Evolutionary conservation across 2,113 vertebrate genomes (phyloP).

Genomic region (Podarcis muralis): DNA sequence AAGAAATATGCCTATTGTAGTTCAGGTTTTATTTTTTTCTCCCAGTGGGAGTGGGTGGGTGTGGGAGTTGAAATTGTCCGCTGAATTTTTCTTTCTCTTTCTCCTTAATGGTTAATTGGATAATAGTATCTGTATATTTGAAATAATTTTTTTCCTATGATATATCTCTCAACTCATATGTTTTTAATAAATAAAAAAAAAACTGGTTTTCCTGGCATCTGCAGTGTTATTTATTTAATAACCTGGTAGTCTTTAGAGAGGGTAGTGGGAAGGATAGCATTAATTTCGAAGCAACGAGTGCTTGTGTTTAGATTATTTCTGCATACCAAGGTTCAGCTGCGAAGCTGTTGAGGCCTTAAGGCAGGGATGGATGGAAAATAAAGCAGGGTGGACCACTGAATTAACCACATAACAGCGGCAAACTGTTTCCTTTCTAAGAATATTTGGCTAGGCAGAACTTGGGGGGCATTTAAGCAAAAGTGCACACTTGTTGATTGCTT

Average conservation of each 20-base stretch:
- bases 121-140: constrained; percentile 74
- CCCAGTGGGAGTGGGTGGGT: background rate
- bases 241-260: background rate
- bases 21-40: constrained; percentile 57
- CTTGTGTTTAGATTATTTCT: background rate
- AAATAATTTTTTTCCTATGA: constrained; percentile 66
- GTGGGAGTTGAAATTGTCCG: background rate
- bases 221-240: background rate
- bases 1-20: constrained; percentile 45
- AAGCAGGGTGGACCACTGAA: background rate
- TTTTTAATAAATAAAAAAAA: constrained; percentile 70
- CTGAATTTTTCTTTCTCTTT: constrained; percentile 42
- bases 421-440: background rate
- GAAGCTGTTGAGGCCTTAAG: background rate
- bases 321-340: background rate
- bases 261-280: background rate
- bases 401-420: too few relatives aligned
- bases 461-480: background rate
- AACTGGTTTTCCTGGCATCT: constrained; percentile 48
- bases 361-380: background rate
- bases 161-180: constrained; percentile 57
- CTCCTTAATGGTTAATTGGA: constrained; percentile 54
- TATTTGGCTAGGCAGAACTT: background rate
- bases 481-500: background rate
- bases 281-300: background rate